phyloP scores from a whole-genome alignment of 2,113 vertebrate genomes.

The Felis chaus region DNA sequence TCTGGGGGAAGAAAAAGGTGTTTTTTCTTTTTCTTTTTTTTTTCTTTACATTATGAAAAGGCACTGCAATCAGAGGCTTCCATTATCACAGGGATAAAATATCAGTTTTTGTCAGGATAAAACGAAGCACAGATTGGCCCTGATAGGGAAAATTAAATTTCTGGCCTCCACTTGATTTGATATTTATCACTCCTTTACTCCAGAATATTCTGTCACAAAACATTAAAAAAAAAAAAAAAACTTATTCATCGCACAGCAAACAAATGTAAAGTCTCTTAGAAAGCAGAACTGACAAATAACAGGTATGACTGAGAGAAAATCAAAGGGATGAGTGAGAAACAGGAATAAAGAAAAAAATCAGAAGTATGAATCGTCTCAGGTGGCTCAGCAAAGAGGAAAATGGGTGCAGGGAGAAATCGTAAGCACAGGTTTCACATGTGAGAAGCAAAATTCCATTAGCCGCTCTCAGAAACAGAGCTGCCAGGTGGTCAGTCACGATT shows the following conservation, averaged over 20 bases:
- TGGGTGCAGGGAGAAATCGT: fast-evolving
- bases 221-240: slow-evolving; percentile 53
- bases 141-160: slow-evolving; percentile 84
- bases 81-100: slow-evolving; percentile 83
- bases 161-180: slow-evolving; percentile 81
- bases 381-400: background rate
- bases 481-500: background rate
- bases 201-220: slow-evolving; percentile 77
- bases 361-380: slow-evolving; percentile 19
- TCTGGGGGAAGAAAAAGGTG: slow-evolving; percentile 70
- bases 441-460: background rate
- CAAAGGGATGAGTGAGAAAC: slow-evolving; percentile 8
- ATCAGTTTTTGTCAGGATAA: slow-evolving; percentile 83
- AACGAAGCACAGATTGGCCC: slow-evolving; percentile 78
- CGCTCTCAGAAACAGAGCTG: background rate
- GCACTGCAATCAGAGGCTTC: slow-evolving; percentile 77
- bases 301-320: slow-evolving; percentile 8
- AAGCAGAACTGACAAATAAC: slow-evolving; percentile 61
- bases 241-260: slow-evolving; percentile 69
- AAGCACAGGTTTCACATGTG: background rate
- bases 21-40: slow-evolving; percentile 61
- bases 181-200: slow-evolving; percentile 82
- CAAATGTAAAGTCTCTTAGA: slow-evolving; percentile 62
- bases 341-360: slow-evolving; percentile 17
- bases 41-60: slow-evolving; percentile 77